These are phyloP conservation scores for Lutraria lutraria DNA, from an alignment of 2,888 invertebrate genomes.

Conservation along the genomic window DNA sequence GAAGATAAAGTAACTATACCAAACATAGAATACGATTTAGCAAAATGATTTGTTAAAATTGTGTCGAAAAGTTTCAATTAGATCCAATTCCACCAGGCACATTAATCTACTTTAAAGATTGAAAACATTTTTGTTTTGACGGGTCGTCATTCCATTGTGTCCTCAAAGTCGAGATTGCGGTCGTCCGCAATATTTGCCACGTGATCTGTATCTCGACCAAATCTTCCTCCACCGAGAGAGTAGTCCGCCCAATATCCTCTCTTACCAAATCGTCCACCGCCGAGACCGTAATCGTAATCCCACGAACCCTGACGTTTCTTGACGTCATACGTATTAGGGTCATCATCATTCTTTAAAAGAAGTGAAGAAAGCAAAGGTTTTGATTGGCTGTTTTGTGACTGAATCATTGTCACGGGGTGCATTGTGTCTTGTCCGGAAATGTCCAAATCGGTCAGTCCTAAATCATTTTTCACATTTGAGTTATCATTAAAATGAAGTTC, in stretches of 20 bases:
- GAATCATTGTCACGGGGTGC: neutral
- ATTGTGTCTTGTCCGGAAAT: neutral
- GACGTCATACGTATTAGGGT: constrained; percentile 58
- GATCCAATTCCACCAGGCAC: neutral
- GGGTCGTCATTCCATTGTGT: constrained; percentile 15
- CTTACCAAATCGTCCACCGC: constrained; percentile 85
- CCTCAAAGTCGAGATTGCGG: constrained; percentile 50
- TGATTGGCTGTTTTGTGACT: neutral
- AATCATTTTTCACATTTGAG: constrained; percentile 28
- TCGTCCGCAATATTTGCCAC: constrained; percentile 72
- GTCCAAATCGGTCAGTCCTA: constrained; percentile 26
- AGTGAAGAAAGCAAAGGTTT: constrained; percentile 58
- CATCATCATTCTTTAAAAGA: constrained; percentile 44
- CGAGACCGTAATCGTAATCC: constrained; percentile 85
- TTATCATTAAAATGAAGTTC: constrained; percentile 49
- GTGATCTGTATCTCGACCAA: constrained; percentile 83
- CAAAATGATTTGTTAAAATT: no score
- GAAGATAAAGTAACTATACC: neutral
- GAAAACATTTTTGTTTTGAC: neutral
- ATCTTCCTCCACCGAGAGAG: constrained; percentile 83
- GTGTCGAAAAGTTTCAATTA: no score
- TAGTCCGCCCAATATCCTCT: constrained; percentile 76
- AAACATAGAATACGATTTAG: neutral
- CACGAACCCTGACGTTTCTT: constrained; percentile 83
- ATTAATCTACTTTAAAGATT: neutral